These are phyloP conservation scores for Morus bassanus DNA, from an alignment of 2,797 vertebrate genomes.

Conservation along the genomic window DNA sequence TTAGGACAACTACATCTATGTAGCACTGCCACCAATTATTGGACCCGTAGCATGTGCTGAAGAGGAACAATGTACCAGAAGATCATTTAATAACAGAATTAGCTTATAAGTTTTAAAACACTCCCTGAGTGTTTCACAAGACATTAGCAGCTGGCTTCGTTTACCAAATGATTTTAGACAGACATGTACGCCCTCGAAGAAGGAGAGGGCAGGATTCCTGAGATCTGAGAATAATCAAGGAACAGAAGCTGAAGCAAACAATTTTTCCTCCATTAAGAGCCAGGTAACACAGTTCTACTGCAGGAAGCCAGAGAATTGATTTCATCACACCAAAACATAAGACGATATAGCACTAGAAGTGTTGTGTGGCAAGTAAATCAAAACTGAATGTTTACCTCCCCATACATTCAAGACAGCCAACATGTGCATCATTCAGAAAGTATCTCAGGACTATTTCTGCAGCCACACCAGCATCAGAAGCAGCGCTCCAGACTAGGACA, in stretches of 20 bases:
- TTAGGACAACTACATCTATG: fast-evolving
- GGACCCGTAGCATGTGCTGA: fast-evolving
- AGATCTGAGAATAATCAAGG: neutral
- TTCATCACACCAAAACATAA: neutral
- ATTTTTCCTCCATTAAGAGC: neutral
- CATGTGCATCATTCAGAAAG: neutral
- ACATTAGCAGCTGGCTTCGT: neutral
- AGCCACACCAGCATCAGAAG: neutral
- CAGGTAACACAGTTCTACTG: neutral
- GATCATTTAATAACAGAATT: neutral
- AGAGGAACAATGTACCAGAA: neutral
- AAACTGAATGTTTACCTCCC: neutral
- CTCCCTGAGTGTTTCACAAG: neutral
- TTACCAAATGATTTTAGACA: neutral
- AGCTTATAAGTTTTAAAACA: neutral
- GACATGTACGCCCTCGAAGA: fast-evolving
- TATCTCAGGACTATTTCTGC: neutral
- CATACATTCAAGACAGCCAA: neutral
- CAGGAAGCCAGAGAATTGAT: neutral
- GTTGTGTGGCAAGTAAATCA: neutral
- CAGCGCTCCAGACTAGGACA: neutral
- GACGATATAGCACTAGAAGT: neutral
- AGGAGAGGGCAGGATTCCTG: neutral
- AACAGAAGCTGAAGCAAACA: neutral
- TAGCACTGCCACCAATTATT: neutral